Base-by-base conservation (phyloP, 2,888 invertebrate species). In the Kuschelorhynchus macadamiae region DNA sequence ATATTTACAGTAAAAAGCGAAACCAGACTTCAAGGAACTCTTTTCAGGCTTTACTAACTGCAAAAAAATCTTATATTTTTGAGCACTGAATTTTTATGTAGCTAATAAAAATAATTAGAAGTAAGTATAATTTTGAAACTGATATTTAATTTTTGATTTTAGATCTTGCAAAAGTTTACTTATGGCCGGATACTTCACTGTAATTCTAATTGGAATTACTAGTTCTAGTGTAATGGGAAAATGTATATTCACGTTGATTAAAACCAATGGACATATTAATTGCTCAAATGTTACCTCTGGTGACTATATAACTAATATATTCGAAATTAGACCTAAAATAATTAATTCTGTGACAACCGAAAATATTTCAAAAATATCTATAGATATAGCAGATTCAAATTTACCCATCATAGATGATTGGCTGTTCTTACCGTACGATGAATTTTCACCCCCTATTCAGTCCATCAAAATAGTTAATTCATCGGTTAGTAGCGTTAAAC, bases 401-500 rank as follows among this genome's bases (percentile, higher is more conserved):
- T 9, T 62, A 8, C 44, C 53, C 11, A 41, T 14, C 8, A 18
- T 65, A 4, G 65, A 65, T 21, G 65, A 65, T 11, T 65, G 52
- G 57, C 12, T 65, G 16, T 65, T 41, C 32, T n/a, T 42, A 14
- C 65, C 65, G 1, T 52, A 49, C 41, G 50, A 56, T 1, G 36
- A 46, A 17, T 18, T 21, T 5, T 32, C 44, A 4, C n/a, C 18
- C 17, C 16, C 32, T 8, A 14, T 65, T 18, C 8, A 20, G 17
- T 39, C 33, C n/a, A 21, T 65, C 18, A 65, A 42, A 36, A 59
- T 65, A n/a, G 18, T 21, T 1, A 65, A 65, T 42, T 59, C 57
- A 20, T 57, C 57, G 7, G 46, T 65, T 1, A 50, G 20, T 8
- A 56, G 17, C 16, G 14, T 57, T 1, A 57, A 21, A 52, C 33